These are phyloP conservation scores for Cochlearius cochlearius DNA, from an alignment of 2,113 vertebrate genomes.

Conservation along the genomic window DNA sequence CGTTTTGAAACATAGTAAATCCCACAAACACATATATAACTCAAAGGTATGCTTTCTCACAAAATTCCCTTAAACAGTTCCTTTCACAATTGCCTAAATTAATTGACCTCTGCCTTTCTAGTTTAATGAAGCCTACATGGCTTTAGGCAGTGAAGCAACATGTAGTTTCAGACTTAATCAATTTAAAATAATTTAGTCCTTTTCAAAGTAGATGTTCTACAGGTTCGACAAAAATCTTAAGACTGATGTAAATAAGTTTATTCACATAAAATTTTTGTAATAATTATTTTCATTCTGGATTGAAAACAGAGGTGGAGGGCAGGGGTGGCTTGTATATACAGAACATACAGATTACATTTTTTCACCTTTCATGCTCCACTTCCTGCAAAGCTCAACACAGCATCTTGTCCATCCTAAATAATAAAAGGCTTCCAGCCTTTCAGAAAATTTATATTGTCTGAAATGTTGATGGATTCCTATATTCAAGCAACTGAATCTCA, in stretches of 20 bases:
- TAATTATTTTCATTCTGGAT: not conserved
- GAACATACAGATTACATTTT: not conserved
- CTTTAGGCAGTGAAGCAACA: not conserved
- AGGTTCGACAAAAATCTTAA: not conserved
- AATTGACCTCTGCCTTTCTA: not conserved
- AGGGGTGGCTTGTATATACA: not conserved
- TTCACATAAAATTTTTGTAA: not conserved
- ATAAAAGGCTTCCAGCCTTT: not conserved
- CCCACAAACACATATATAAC: not conserved
- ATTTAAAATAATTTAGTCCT: not conserved
- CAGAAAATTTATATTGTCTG: not conserved
- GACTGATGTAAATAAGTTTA: not conserved
- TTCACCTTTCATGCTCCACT: not conserved
- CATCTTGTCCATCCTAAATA: not conserved
- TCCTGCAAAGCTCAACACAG: not conserved
- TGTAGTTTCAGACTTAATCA: not conserved
- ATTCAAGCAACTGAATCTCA: not conserved
- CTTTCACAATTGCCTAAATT: not conserved
- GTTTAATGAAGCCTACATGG: not conserved
- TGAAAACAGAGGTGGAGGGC: not conserved
- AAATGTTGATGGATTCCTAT: not conserved
- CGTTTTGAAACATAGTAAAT: not conserved
- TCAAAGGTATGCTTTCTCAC: not conserved
- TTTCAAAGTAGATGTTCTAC: not conserved
- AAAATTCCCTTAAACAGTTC: not conserved